phyloP scores from a whole-genome alignment of 2,797 vertebrate species.

The Crenichthys baileyi region DNA sequence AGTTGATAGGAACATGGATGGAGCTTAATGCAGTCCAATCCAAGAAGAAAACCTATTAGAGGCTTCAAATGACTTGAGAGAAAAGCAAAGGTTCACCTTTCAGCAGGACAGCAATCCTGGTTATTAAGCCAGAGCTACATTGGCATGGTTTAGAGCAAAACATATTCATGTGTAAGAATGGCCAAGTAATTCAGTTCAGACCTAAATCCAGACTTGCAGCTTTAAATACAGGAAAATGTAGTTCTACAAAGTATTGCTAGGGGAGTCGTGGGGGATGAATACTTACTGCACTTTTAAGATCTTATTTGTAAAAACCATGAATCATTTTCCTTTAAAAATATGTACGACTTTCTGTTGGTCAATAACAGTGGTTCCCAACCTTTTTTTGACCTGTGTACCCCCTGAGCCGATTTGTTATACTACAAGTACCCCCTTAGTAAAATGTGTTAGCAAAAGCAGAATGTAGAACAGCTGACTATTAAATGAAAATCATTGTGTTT shows the following conservation, averaged over 20 bases:
- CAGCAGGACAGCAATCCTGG: neutral
- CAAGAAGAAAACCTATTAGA: neutral
- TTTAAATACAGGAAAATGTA: neutral
- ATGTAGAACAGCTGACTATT: too few relatives aligned
- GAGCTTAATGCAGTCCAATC: neutral
- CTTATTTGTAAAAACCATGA: neutral
- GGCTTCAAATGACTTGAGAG: neutral
- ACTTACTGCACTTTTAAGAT: neutral
- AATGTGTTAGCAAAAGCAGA: too few relatives aligned
- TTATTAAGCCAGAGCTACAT: neutral
- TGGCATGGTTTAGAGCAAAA: neutral
- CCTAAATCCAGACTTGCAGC: neutral
- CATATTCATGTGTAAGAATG: neutral
- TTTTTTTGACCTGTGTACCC: too few relatives aligned
- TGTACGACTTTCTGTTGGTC: too few relatives aligned
- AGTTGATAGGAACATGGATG: neutral
- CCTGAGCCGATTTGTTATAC: too few relatives aligned
- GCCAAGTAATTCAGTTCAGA: neutral
- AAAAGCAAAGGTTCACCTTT: neutral
- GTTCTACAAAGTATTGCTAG: neutral
- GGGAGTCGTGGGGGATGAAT: neutral
- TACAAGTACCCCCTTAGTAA: too few relatives aligned
- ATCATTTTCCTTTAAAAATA: too few relatives aligned
- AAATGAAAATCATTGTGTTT: too few relatives aligned
- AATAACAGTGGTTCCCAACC: too few relatives aligned